Percentiles rank a stretch among this genome's conserved stretches.
phyloP scores from a whole-genome alignment of 2,797 vertebrate species.

The Hafferia zeledoni region DNA sequence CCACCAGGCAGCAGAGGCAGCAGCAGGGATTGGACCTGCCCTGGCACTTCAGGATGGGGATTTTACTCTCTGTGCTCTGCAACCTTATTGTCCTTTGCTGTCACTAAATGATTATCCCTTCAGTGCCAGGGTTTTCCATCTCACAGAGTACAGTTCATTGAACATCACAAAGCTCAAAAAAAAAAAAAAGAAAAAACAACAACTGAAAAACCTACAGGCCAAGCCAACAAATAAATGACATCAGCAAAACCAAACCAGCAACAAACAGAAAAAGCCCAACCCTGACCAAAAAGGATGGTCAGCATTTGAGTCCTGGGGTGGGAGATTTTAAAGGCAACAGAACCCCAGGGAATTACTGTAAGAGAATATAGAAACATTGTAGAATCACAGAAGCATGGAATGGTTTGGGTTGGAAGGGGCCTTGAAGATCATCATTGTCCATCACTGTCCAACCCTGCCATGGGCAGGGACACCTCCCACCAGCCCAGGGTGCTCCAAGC shows the following conservation, averaged over 20 bases:
- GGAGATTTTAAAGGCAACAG: not conserved
- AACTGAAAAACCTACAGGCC: not conserved
- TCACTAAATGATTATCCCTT: not conserved
- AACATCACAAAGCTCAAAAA: not conserved
- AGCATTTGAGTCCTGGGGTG: not conserved
- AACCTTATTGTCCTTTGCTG: slow-evolving; percentile 8
- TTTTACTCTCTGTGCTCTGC: not conserved
- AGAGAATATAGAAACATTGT: too few relatives aligned
- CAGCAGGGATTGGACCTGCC: not conserved
- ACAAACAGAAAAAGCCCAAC: not conserved
- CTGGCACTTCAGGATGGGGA: not conserved
- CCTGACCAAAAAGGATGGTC: not conserved
- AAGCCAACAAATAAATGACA: not conserved
- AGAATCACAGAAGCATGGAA: too few relatives aligned
- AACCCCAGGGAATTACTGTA: not conserved
- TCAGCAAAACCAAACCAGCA: not conserved
- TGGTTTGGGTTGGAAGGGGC: too few relatives aligned
- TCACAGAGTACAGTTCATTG: not conserved
- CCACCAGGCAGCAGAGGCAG: not conserved
- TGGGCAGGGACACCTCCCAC: too few relatives aligned
- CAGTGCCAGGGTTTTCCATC: not conserved
- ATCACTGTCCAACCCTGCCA: too few relatives aligned
- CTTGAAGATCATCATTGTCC: too few relatives aligned
- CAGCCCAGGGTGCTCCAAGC: too few relatives aligned
- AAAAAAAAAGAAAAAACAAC: too few relatives aligned